Conservation (phyloP, 2,797 vertebrate genomes). For the Falco berigora region DNA sequence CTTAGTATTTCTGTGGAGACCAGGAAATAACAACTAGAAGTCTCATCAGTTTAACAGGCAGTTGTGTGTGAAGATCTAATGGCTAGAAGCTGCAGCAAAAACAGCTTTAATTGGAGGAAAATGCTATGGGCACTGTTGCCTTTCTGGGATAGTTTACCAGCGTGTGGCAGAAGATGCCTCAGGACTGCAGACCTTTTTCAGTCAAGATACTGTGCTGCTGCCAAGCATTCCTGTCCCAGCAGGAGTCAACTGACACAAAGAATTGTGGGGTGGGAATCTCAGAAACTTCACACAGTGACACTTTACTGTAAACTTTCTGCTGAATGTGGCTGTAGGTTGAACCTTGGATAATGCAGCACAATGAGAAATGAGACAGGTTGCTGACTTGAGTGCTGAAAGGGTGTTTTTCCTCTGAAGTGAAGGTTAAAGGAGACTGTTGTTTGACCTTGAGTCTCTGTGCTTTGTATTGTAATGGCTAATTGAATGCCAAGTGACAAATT, state of each 20-base stretch:
- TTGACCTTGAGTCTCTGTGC: neutral
- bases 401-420: neutral
- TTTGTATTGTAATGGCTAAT: neutral
- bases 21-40: neutral
- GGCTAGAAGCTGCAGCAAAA: neutral
- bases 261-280: neutral
- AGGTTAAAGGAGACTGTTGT: neutral
- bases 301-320: neutral
- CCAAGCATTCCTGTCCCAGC: neutral
- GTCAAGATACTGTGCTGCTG: neutral
- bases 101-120: too few relatives aligned
- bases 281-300: neutral
- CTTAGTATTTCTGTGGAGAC: neutral
- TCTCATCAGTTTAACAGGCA: neutral
- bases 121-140: neutral
- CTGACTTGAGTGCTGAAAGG: neutral
- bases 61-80: neutral
- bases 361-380: neutral
- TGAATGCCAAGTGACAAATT: neutral
- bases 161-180: neutral
- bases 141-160: neutral
- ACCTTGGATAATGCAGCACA: neutral
- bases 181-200: neutral
- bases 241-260: neutral
- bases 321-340: rapidly evolving